Evolutionary conservation across 2,113 vertebrate species (phyloP).

Genomic region (Morone chrysops): DNA sequence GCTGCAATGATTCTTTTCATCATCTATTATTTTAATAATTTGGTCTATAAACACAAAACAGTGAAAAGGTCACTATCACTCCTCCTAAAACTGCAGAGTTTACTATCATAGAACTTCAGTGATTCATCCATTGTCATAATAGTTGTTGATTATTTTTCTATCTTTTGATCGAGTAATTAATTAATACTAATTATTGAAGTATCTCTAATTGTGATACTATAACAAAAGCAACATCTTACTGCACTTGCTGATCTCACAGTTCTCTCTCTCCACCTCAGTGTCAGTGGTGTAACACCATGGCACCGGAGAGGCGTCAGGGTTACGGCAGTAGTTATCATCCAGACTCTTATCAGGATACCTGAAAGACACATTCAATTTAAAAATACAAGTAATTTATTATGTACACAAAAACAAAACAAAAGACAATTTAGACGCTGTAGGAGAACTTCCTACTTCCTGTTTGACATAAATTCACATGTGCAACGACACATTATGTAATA

Average conservation of each 20-base stretch:
- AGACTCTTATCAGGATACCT: constrained; percentile 95
- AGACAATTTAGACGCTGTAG: neutral
- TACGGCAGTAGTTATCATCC: constrained; percentile 97
- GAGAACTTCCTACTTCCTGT: too few species aligned
- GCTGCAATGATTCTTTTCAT: neutral
- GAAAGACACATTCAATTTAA: constrained; percentile 58
- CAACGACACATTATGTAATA: too few species aligned
- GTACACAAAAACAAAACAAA: neutral
- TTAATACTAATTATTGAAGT: neutral
- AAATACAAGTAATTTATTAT: neutral
- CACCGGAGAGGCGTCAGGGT: constrained; percentile 92
- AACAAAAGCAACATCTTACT: constrained; percentile 79
- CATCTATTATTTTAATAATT: neutral
- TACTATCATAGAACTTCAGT: neutral
- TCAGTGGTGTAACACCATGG: constrained; percentile 98
- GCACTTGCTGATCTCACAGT: constrained; percentile 90
- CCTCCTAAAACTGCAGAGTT: neutral
- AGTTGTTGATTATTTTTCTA: neutral
- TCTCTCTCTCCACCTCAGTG: constrained; percentile 85
- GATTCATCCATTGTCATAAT: neutral
- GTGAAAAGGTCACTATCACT: neutral
- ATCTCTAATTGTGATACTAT: neutral
- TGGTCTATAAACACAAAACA: neutral
- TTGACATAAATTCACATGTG: neutral
- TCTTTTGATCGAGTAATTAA: neutral